These are phyloP conservation scores for Drosophila melanogaster DNA, from an alignment of 1,140 invertebrate genomes.

Conservation along the genomic window Release_6_plus_ISO1_MT NC_004354.4:18260501-18261000, in stretches of 20 bases:
- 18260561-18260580: constrained; percentile 35
- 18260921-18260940: no score
- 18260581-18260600: constrained; percentile 59
- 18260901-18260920: constrained; percentile 14
- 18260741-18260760: constrained; percentile 2
- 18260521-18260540: constrained; percentile 71
- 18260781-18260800: constrained; percentile 68
- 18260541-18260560: constrained; percentile 12
- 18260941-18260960: constrained; percentile 4
- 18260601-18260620: constrained; percentile 64
- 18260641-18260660: neutral
- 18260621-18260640: constrained; percentile 5
- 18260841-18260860: constrained; percentile 41
- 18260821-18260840: constrained; percentile 49
- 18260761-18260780: constrained; percentile 58
- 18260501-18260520: constrained; percentile 75
- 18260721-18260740: constrained; percentile 14
- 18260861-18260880: neutral
- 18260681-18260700: constrained; percentile 82
- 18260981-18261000: constrained; percentile 2
- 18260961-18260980: constrained; percentile 45
- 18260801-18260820: constrained; percentile 31
- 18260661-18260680: constrained; percentile 72
- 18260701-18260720: constrained; percentile 73
- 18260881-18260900: constrained; percentile 38